A percentile compares a stretch with the other conserved stretches of the same genome.
These are phyloP conservation scores for Potamilus streckersoni DNA, from an alignment of 1,140 invertebrate genomes.

Conservation along the genomic window DNA sequence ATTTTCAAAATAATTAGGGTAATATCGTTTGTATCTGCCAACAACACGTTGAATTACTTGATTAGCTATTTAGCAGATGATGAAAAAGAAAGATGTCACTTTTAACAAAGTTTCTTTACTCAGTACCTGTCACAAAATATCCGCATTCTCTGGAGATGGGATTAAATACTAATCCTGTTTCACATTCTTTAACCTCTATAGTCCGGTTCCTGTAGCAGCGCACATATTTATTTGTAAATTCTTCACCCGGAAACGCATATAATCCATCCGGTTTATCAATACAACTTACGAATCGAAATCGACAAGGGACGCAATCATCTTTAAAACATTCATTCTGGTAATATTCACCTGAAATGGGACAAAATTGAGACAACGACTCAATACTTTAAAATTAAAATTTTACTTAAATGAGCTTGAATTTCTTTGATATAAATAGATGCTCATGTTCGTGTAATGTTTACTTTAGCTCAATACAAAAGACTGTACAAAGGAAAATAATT, in stretches of 20 bases:
- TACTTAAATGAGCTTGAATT: not conserved
- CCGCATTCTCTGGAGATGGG: slow-evolving; percentile 16
- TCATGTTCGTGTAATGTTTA: not conserved
- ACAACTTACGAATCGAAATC: slow-evolving; percentile 19
- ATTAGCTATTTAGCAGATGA: not conserved
- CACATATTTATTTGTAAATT: slow-evolving; percentile 22
- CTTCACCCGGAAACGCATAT: slow-evolving; percentile 2
- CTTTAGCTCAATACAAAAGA: not conserved
- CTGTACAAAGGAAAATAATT: no score
- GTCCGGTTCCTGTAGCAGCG: slow-evolving; percentile 25
- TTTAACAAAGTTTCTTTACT: not conserved
- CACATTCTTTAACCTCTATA: slow-evolving; percentile 19
- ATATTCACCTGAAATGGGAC: slow-evolving; percentile 24
- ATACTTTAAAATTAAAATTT: not conserved
- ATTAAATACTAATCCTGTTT: slow-evolving; percentile 23
- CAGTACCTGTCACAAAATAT: slow-evolving; percentile 1
- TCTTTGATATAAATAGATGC: no score
- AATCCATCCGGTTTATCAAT: slow-evolving; percentile 24
- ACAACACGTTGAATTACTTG: not conserved
- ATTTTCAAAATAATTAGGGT: not conserved
- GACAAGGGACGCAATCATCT: slow-evolving; percentile 19
- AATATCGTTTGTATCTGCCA: slow-evolving; percentile 16
- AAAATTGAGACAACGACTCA: not conserved
- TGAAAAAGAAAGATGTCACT: not conserved
- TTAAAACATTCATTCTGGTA: slow-evolving; percentile 16